phyloP scores from a whole-genome alignment of 1,140 invertebrate genomes.

The Muscidifurax raptorellus region DNA sequence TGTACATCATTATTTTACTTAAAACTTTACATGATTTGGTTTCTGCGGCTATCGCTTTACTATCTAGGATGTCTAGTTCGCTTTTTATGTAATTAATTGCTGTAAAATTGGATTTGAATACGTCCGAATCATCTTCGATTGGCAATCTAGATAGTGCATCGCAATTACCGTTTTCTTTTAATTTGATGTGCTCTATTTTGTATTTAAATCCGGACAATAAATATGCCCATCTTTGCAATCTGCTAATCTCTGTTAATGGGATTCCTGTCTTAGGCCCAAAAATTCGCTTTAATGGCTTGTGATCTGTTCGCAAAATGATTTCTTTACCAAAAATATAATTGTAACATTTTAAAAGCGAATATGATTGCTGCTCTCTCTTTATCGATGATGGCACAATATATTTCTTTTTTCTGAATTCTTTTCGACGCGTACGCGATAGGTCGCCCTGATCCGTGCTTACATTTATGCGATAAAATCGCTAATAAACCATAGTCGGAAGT shows the following conservation, averaged over 20 bases:
- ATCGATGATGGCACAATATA: slow-evolving; percentile 19
- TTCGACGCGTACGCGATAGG: no score
- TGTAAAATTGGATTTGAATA: not conserved
- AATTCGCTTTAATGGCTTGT: no score
- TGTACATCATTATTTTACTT: slow-evolving; percentile 11
- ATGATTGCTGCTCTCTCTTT: slow-evolving; percentile 20
- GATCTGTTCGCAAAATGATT: no score
- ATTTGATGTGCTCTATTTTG: slow-evolving; percentile 13
- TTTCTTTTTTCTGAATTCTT: slow-evolving; percentile 36
- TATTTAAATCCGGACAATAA: slow-evolving; percentile 35
- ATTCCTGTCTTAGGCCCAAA: slow-evolving; percentile 49
- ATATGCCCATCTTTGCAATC: slow-evolving; percentile 7
- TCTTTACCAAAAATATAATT: no score
- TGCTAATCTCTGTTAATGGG: slow-evolving; percentile 38
- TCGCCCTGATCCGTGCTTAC: slow-evolving; percentile 57
- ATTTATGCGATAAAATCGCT: slow-evolving; percentile 62
- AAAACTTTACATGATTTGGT: no score
- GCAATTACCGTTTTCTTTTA: no score
- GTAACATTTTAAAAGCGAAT: no score
- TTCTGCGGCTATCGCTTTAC: slow-evolving; percentile 56
- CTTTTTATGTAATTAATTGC: not conserved
- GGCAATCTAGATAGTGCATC: no score
- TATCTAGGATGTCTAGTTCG: no score
- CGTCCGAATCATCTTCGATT: not conserved
- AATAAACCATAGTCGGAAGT: no score